These are phyloP conservation scores for Chrysoperla carnea DNA, from an alignment of 1,140 invertebrate species.

Conservation along the genomic window DNA sequence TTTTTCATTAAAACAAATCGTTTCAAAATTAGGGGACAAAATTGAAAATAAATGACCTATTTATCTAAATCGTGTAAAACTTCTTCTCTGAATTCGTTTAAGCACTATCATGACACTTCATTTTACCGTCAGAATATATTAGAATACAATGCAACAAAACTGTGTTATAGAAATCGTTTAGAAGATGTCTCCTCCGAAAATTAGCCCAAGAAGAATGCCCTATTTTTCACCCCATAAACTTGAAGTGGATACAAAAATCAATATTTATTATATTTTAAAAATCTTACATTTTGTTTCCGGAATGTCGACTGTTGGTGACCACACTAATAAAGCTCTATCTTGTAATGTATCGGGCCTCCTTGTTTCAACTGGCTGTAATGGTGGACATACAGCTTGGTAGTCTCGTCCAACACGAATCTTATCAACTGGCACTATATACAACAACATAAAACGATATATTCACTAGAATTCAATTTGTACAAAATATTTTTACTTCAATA, in stretches of 20 bases:
- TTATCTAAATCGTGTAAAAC: no score
- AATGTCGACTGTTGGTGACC: constrained; percentile 82
- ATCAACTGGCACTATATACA: constrained; percentile 57
- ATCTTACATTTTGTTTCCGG: constrained; percentile 67
- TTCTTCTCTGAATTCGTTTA: no score
- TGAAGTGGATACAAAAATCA: constrained; percentile 9
- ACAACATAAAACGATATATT: constrained; percentile 28
- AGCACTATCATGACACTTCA: no score
- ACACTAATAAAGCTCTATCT: constrained; percentile 83
- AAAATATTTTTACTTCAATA: constrained; percentile 11
- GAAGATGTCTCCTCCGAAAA: no score
- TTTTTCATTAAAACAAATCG: no score
- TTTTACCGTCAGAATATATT: no score
- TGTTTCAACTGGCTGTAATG: constrained; percentile 40
- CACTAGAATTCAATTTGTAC: constrained; percentile 13
- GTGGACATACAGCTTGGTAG: constrained; percentile 82
- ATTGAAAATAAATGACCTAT: no score
- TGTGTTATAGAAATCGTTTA: no score
- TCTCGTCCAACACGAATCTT: constrained; percentile 88
- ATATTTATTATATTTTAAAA: no score
- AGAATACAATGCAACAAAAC: no score
- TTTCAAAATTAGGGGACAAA: no score
- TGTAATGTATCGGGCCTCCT: constrained; percentile 38
- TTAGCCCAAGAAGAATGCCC: no score
- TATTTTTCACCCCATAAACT: neutral